A percentile compares a stretch with the other conserved stretches of the same genome.
Evolutionary conservation across 2,888 invertebrate species (phyloP).

Genomic region (Melinopterus prodromus): DNA sequence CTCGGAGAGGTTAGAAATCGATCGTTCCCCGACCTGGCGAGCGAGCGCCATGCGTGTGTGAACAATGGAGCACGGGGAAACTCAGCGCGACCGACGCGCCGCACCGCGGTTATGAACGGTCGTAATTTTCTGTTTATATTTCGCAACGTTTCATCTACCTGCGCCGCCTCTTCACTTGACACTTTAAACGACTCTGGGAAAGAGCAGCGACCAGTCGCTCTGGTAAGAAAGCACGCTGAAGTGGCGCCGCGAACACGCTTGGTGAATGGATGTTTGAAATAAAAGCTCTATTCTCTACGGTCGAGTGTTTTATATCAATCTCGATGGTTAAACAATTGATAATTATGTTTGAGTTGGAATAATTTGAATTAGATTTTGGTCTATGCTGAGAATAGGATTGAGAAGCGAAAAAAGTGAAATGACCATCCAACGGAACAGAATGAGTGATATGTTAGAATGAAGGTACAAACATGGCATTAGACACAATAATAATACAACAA

Average conservation of each 20-base stretch:
- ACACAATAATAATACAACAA: too few relatives aligned
- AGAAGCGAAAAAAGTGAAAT: too few relatives aligned
- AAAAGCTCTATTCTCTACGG: background rate
- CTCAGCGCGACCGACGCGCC: background rate
- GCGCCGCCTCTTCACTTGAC: constrained; percentile 4
- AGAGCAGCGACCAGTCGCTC: background rate
- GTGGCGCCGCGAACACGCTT: background rate
- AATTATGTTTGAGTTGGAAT: background rate
- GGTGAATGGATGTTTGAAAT: background rate
- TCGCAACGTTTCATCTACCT: constrained; percentile 4
- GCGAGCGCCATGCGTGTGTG: background rate
- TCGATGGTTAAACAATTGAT: background rate
- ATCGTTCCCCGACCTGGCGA: background rate
- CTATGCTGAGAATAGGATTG: background rate
- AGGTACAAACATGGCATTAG: too few relatives aligned
- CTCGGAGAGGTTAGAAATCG: background rate
- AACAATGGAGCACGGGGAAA: background rate
- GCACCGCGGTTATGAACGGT: constrained; percentile 4
- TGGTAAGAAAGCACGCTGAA: background rate
- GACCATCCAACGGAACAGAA: too few relatives aligned
- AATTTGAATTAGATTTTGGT: background rate
- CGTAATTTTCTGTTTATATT: constrained; percentile 4
- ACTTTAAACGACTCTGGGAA: background rate
- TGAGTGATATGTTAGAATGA: too few relatives aligned
- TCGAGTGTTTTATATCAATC: background rate